Base-by-base conservation (phyloP, 2,797 vertebrate genomes). In the Molossus molossus region DNA sequence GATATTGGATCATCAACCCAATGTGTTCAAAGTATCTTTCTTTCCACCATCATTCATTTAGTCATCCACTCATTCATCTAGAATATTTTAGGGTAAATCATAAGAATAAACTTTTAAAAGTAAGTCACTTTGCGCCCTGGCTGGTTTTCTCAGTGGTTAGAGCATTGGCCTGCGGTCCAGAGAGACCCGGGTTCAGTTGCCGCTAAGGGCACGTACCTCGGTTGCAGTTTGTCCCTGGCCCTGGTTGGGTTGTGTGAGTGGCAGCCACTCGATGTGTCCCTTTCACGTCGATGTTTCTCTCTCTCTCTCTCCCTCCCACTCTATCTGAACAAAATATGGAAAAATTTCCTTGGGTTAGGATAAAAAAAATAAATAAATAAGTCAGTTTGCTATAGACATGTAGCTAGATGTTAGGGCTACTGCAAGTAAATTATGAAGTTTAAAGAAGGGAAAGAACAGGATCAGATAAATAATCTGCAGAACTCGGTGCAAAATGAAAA, bases 21-120 rank as follows among this genome's bases (percentile, higher is more conserved):
- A 29, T 57, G 50, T 84, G 17, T 81, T 70, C 48, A 87, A 70
- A 70, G 25, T n/a, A 58, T 40, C 48, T 94, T 94, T 70, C 77
- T 91, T 82, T 45, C 37, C 17, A 62, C 6, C 0, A 6, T 75
- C 45, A 75, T 48, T 79, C 60, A 58, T 69, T 77, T 58, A 40
- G 37, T 23, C 37, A 72, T 53, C 89, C 58, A 77, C 13, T 64
- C 65, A 81, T 69, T 89, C 27, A 77, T 13, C 64, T 20, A 91
- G 57, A 96, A 77, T 90, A 82, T 76, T 94, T 93, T 50, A 93
- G 13, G 27, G 29, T 82, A 50, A 73, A 55, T 6, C 60, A 85
- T 33, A 80, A 55, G 37, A 69, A 84, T 83, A 64, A 50, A 8
- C 17, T 91, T 82, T 87, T 73, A 25, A 53, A 23, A 58, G 20